Base-by-base conservation (phyloP, 2,888 invertebrate genomes). In the Amitus sp. region DNA sequence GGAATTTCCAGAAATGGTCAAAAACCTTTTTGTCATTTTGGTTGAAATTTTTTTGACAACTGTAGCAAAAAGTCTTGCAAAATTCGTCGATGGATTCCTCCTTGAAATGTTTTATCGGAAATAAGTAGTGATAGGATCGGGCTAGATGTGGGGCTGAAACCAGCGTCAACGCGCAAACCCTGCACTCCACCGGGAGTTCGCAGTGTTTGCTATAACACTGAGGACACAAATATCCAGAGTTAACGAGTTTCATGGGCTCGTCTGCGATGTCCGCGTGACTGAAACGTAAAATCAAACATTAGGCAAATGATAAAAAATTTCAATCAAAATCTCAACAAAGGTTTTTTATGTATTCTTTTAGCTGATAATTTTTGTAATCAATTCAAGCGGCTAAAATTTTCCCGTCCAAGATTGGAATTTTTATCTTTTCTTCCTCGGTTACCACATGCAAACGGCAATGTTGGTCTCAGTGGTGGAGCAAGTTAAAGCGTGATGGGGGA, bases 141-240 rank as follows among this genome's bases (percentile, higher is more conserved):
- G 98, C 98, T 47, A 99, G 86, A 85, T 99, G 99, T 17, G 98
- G 98, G 1, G 99, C 98, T 0, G 98, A 97, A 10, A 98, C 98
- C 45, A 99, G 85, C 3, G 97, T 98, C 59, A 99, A 86, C 0
- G 95, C 95, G 83, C 99, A 99, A 7, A 95, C 92, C 75, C 93
- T 89, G 80, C 99, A 99, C 84, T 99, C 98, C 2, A 96, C 95
- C 0, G 99, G 99, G 73, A 99, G 86, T 81, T 98, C 96, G 83
- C 99, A 99, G 84, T 98, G 98, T 85, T 98, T 96, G 83, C 95
- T 94, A 73, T 92, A 90, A 83, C 99, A 99, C 82, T 98, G 96
- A n/a, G 95, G 95, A 73, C 95, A 95, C 74, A 93, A 87, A 79
- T 94, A 94, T 1, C 94, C 94, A 9, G 90, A 90, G 17, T 90